Base-by-base conservation (phyloP, 1,140 invertebrate genomes). In the Drosophila orena region DNA sequence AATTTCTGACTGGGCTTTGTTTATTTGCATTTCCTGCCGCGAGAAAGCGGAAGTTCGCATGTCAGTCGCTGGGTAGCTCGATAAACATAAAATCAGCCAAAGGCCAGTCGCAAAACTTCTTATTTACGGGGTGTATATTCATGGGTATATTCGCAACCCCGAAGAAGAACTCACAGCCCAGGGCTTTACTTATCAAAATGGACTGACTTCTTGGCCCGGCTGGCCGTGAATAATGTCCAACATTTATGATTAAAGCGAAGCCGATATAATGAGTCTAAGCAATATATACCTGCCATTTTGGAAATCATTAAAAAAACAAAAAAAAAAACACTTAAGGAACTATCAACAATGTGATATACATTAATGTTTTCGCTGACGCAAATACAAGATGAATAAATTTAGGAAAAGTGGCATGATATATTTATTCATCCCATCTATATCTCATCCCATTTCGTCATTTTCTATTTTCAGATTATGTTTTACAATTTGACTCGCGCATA, bases 1-100 rank as follows among this genome's bases (percentile, higher is more conserved):
- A 30, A 2, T 30, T 30, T 8, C 27, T 10, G 27, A 30, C 30
- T 30, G 7, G 30, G 7, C 71, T 89, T 79, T 88, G 83, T 88
- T 88, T 88, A 88, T 88, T 83, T 88, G 83, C 84, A 89, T 89
- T 88, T 88, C 83, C 83, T 83, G 83, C 64, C 65, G 62, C 66
- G 44, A 71, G 34, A 61, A 61, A 78, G 70, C 83, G 83, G 83
- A 88, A 89, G 84, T 89, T 79, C 72, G 74, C 79, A 86, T 88
- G 83, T 72, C 80, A 71, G 77, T 78, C 59, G 56, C 61, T 64
- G 24, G 15, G 37, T 37, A 12, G 61, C 64, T 69, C 53, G 40
- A 47, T 66, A 60, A 75, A 75, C 71, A 75, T 75, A 66, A 75
- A 75, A 75, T 76, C 60, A 66, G 60, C 72, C 72, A 75, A 65